phyloP scores from a whole-genome alignment of 2,113 vertebrate species.

The Zingel zingel region DNA sequence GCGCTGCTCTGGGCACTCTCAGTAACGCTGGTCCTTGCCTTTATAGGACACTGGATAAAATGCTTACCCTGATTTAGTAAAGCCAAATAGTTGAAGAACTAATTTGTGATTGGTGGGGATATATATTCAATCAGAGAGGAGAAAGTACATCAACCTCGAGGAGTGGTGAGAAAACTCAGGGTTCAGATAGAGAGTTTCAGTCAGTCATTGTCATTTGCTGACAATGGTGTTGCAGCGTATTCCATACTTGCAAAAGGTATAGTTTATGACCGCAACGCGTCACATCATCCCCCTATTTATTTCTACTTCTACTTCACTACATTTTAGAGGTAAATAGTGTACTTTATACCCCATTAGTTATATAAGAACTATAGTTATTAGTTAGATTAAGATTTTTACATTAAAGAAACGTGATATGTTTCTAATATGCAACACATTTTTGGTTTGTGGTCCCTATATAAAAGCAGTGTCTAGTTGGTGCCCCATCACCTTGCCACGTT shows the following conservation, averaged over 20 bases:
- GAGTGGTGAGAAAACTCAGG: neutral
- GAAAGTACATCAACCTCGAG: slow-evolving; percentile 1
- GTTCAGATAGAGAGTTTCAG: neutral
- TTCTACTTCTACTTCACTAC: neutral
- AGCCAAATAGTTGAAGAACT: slow-evolving; percentile 49
- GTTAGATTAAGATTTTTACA: neutral
- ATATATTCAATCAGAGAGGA: slow-evolving; percentile 37
- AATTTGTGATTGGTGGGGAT: slow-evolving; percentile 45
- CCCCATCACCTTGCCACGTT: neutral
- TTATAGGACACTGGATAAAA: slow-evolving; percentile 61
- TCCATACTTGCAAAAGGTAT: neutral
- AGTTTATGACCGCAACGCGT: neutral
- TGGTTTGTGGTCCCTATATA: neutral
- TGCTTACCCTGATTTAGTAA: slow-evolving; percentile 60
- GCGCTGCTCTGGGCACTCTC: slow-evolving; percentile 48
- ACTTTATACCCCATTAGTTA: neutral
- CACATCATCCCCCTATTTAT: neutral
- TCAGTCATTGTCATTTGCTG: neutral
- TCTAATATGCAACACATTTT: neutral
- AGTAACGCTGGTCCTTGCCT: slow-evolving; percentile 37
- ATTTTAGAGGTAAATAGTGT: neutral
- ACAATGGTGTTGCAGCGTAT: neutral
- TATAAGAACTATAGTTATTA: neutral
- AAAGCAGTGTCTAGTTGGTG: neutral
- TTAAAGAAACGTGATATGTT: neutral